Evolutionary conservation across 1,140 invertebrate genomes (phyloP).

Genomic region (Drosophila sp.): DNA sequence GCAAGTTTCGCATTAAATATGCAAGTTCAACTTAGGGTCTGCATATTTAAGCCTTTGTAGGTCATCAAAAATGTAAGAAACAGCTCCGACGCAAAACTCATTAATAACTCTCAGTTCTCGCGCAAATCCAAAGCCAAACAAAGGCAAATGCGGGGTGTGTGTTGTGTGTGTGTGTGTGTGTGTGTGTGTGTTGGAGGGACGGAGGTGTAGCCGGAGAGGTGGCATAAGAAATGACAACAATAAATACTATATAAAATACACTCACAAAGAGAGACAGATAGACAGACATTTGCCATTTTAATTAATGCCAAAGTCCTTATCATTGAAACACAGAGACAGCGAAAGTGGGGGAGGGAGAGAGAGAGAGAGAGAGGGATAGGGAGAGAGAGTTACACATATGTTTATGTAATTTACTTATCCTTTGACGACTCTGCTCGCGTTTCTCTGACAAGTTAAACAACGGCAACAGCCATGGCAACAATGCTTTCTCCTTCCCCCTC

Average conservation of each 20-base stretch:
- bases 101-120: constrained; percentile 70
- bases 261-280: constrained; percentile 57
- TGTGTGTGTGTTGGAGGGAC: too few species aligned
- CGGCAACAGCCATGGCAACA: constrained; percentile 51
- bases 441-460: constrained; percentile 74
- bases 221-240: constrained; percentile 23
- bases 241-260: constrained; percentile 53
- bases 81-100: constrained; percentile 53
- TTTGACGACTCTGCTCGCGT: constrained; percentile 47
- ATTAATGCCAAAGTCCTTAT: constrained; percentile 72
- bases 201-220: too few species aligned
- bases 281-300: constrained; percentile 64
- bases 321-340: constrained; percentile 43
- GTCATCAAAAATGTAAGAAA: constrained; percentile 71
- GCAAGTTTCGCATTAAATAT: constrained; percentile 69
- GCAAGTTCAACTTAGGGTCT: constrained; percentile 70
- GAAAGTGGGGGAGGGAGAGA: background rate
- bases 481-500: constrained; percentile 6
- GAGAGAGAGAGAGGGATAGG: background rate
- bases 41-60: constrained; percentile 72
- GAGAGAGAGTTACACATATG: constrained; percentile 26
- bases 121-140: constrained; percentile 25
- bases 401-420: constrained; percentile 72
- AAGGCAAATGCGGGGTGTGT: constrained; percentile 19
- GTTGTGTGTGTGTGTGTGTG: too few species aligned